Percentiles rank a stretch among this genome's conserved stretches.
phyloP scores from a whole-genome alignment of 2,113 vertebrate species.

The Poeciliopsis prolifica region DNA sequence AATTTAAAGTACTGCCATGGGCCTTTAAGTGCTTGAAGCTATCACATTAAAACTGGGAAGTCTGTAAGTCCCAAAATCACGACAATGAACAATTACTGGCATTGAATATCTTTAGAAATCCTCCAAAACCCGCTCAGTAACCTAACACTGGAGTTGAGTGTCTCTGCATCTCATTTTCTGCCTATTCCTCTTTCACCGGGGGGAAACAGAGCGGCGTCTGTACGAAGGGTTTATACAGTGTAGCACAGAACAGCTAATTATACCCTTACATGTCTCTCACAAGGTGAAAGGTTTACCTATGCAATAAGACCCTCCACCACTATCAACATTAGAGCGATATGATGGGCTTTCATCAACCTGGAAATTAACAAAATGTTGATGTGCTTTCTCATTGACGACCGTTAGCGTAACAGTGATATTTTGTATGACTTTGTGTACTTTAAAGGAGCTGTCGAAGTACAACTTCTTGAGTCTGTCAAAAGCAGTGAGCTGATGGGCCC shows the following conservation, averaged over 20 bases:
- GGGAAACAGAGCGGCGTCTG: conserved; percentile 42
- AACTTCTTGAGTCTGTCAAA: conserved; percentile 65
- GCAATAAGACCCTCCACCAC: too few species aligned
- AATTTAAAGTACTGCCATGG: not conserved
- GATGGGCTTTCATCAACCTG: too few species aligned
- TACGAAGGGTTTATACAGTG: conserved; percentile 50
- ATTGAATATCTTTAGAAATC: conserved; percentile 67
- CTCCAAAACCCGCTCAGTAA: conserved; percentile 67
- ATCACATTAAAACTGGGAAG: not conserved
- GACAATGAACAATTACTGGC: conserved; percentile 69
- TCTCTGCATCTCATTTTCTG: conserved; percentile 37
- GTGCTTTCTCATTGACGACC: too few species aligned
- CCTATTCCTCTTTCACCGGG: conserved; percentile 16
- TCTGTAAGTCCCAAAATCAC: conserved; percentile 5
- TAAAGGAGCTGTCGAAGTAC: conserved; percentile 63
- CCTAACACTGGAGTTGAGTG: conserved; percentile 56
- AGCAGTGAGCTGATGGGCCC: conserved; percentile 70
- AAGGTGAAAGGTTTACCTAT: too few species aligned
- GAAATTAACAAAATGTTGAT: too few species aligned
- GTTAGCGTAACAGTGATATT: not conserved
- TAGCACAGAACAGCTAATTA: conserved; percentile 43
- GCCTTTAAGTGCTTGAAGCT: not conserved
- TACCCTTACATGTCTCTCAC: too few species aligned
- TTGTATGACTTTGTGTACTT: conserved; percentile 24
- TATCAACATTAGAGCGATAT: too few species aligned